Base-by-base conservation (phyloP, 1,140 invertebrate species). In the Drosophila varians region DNA sequence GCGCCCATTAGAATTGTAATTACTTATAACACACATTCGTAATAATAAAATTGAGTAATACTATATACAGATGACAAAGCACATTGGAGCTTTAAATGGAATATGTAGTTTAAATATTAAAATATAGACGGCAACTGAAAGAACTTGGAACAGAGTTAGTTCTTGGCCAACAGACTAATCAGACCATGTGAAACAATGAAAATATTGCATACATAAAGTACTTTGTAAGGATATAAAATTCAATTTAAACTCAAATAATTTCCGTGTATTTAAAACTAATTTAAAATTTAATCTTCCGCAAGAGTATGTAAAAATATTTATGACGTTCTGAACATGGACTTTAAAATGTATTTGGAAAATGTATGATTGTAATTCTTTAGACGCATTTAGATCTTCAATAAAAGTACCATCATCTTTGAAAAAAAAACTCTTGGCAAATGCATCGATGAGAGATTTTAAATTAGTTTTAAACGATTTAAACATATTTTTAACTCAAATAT, bases 31-130 rank as follows among this genome's bases (percentile, higher is more conserved):
- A 84, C 73, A 84, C 80, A 84, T 86, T 84, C 80, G 61, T 84
- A 84, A 84, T 87, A 84, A 84, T 80, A 84, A 74, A 86, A 73
- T 73, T 70, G 80, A 84, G 80, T 86, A 86, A 80, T 86, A 84
- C 66, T 87, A 74, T 36, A 56, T 55, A 64, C 68, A 64, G 51
- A 31, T 26, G 60, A 52, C 9, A n/a, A 14, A 36, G 6, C n/a
- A 21, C 14, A 9, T 14, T 4, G 28, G 11, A 58, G 12, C 9
- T 6, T 21, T 23, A 11, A 18, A 5, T 58, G 31, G 19, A 9
- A 18, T 9, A 11, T 9, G 16, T 18, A 42, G 16, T 16, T 42
- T 42, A 38, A 38, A 14, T 14, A 31, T 31, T 31, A 31, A 31
- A 31, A 11, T 31, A 11, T 31, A 11, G 9, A 31, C 21, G 4